A percentile compares a stretch with the other conserved stretches of the same genome.
Conservation (phyloP, 1,140 invertebrate genomes). For the Manduca sexta region DNA sequence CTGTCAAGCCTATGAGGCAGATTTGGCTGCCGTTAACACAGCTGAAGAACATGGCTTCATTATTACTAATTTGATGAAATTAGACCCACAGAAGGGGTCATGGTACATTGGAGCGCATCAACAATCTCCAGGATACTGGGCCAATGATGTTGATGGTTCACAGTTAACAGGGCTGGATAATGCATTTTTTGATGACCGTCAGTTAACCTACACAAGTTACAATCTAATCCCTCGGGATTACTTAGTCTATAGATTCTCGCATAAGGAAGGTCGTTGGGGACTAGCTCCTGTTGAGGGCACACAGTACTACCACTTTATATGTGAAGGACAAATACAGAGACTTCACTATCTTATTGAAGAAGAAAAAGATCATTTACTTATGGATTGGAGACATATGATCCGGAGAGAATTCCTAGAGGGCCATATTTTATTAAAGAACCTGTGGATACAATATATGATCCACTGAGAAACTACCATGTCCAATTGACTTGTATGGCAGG, state of each 20-base stretch:
- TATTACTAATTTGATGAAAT: conserved; percentile 81
- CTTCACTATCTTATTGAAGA: conserved; percentile 84
- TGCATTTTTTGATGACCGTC: conserved; percentile 80
- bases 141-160: conserved; percentile 87
- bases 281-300: conserved; percentile 85
- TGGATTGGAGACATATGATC: conserved; percentile 83
- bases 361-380: conserved; percentile 87
- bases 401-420: conserved; percentile 86
- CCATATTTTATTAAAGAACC: conserved; percentile 93
- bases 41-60: conserved; percentile 92
- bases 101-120: conserved; percentile 90
- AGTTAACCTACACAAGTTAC: conserved; percentile 61
- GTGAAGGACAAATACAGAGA: conserved; percentile 83
- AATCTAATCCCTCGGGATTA: conserved; percentile 70
- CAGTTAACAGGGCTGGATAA: conserved; percentile 86
- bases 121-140: conserved; percentile 83
- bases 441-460: conserved; percentile 86
- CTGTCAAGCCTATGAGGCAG: conserved; percentile 86
- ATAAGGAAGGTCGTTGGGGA: conserved; percentile 85
- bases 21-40: conserved; percentile 85
- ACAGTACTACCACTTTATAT: conserved; percentile 88
- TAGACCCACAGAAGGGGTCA: conserved; percentile 89
- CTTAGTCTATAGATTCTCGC: conserved; percentile 81
- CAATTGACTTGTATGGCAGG: conserved; percentile 88
- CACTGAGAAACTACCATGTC: conserved; percentile 85